Percentiles rank a stretch among this genome's conserved stretches.
Conservation (phyloP, 1,140 invertebrate species). For the Potamilus streckersoni region DNA sequence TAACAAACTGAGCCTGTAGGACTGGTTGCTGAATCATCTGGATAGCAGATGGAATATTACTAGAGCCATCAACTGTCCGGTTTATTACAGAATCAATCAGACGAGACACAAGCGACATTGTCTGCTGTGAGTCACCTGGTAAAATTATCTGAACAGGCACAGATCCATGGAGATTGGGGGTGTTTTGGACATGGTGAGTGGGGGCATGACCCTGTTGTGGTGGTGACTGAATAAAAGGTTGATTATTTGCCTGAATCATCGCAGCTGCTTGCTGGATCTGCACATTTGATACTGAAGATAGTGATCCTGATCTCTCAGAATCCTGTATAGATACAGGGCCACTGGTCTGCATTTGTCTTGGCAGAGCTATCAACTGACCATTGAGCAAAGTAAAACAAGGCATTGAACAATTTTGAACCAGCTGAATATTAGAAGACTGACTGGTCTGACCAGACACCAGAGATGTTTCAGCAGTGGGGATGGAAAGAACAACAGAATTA, state of each 20-base stretch:
- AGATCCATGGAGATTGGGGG: slow-evolving; percentile 15
- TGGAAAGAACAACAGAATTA: neutral
- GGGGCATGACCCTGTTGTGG: neutral
- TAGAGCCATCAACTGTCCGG: neutral
- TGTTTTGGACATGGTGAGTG: neutral
- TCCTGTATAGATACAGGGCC: neutral
- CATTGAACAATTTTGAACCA: slow-evolving; percentile 25
- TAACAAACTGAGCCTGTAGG: too few species aligned
- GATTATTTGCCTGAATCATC: neutral
- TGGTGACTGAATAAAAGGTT: neutral
- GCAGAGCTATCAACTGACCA: slow-evolving; percentile 24
- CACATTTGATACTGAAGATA: neutral
- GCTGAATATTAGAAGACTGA: slow-evolving; percentile 22
- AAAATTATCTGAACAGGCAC: slow-evolving; percentile 30
- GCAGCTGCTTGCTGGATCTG: slow-evolving; percentile 8
- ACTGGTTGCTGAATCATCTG: too few species aligned
- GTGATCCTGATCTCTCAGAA: neutral
- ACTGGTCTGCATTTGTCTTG: slow-evolving; percentile 17
- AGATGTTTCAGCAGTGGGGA: neutral
- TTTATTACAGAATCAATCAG: slow-evolving; percentile 24
- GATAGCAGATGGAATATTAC: neutral
- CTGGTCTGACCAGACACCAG: slow-evolving; percentile 3
- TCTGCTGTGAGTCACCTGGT: slow-evolving; percentile 28
- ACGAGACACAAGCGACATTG: slow-evolving; percentile 21
- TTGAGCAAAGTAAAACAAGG: slow-evolving; percentile 25